phyloP scores from a whole-genome alignment of 1,140 invertebrate species.

The Hylaeus anthracinus region DNA sequence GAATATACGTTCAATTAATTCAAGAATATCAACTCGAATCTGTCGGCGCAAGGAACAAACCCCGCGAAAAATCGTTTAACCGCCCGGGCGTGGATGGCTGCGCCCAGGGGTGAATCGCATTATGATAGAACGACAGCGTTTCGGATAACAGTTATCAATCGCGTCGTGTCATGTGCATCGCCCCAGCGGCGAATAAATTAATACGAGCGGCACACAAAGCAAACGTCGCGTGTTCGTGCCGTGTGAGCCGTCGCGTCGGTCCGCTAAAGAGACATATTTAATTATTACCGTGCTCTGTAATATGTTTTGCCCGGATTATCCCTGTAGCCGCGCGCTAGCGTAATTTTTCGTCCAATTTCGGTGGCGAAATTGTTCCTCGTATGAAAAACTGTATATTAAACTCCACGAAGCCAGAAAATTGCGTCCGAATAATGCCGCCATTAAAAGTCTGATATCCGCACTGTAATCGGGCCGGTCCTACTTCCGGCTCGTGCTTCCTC shows the following conservation, averaged over 20 bases:
- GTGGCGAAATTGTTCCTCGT: not conserved
- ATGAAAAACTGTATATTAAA: not conserved
- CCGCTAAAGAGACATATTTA: slow-evolving; percentile 25
- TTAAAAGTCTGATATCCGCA: not conserved
- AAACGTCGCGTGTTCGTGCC: slow-evolving; percentile 23
- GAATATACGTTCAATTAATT: not conserved
- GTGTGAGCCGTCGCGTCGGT: not conserved
- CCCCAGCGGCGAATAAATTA: slow-evolving; percentile 27
- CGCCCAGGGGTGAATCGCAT: not conserved
- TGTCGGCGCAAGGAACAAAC: not conserved
- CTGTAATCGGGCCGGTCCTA: not conserved
- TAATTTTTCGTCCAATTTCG: not conserved
- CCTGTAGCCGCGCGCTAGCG: no score
- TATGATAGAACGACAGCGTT: slow-evolving; percentile 6
- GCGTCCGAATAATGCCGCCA: not conserved
- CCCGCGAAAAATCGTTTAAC: not conserved
- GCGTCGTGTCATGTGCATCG: slow-evolving; percentile 23
- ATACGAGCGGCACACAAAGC: slow-evolving; percentile 15
- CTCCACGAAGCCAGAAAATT: not conserved
- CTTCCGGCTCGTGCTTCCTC: not conserved
- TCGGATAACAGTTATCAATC: slow-evolving; percentile 34
- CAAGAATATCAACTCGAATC: not conserved
- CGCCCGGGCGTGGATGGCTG: not conserved
- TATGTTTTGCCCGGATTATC: not conserved
- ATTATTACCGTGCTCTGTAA: slow-evolving; percentile 23